Percentiles rank a stretch among this genome's conserved stretches.
phyloP scores from a whole-genome alignment of 2,888 invertebrate genomes.

The Limenitis camilla region DNA sequence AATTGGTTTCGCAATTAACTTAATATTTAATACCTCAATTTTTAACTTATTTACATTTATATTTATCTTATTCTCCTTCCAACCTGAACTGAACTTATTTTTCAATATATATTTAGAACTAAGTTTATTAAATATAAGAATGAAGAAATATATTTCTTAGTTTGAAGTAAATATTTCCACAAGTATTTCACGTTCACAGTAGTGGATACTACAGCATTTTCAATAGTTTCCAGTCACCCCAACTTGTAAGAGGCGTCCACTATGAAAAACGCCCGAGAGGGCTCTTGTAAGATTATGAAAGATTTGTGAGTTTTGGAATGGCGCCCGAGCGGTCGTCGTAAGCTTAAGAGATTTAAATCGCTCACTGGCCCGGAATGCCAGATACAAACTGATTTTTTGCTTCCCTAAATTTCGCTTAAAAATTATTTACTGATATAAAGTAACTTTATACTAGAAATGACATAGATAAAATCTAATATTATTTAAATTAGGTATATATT shows the following conservation, averaged over 20 bases:
- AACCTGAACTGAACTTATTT: too few relatives aligned
- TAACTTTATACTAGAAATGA: neutral
- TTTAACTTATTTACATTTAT: too few relatives aligned
- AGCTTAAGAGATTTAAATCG: slow-evolving; percentile 75
- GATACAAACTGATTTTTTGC: slow-evolving; percentile 71
- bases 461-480: too few relatives aligned
- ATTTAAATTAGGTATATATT: too few relatives aligned
- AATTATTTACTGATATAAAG: slow-evolving; percentile 31
- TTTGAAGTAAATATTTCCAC: neutral
- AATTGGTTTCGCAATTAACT: too few relatives aligned
- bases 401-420: slow-evolving; percentile 44
- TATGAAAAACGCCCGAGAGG: slow-evolving; percentile 65
- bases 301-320: slow-evolving; percentile 71
- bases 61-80: too few relatives aligned
- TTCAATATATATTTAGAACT: too few relatives aligned
- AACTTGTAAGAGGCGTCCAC: slow-evolving; percentile 31
- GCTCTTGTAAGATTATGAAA: slow-evolving; percentile 71
- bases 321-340: slow-evolving; percentile 60
- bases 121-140: too few relatives aligned
- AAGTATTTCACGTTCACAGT: slow-evolving; percentile 1
- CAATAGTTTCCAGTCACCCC: slow-evolving; percentile 19
- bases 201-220: neutral
- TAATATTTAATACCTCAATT: too few relatives aligned
- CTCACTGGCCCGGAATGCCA: slow-evolving; percentile 67
- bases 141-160: neutral